Conservation (phyloP, 2,888 invertebrate species). For the Drosophila subsilvestris region DNA sequence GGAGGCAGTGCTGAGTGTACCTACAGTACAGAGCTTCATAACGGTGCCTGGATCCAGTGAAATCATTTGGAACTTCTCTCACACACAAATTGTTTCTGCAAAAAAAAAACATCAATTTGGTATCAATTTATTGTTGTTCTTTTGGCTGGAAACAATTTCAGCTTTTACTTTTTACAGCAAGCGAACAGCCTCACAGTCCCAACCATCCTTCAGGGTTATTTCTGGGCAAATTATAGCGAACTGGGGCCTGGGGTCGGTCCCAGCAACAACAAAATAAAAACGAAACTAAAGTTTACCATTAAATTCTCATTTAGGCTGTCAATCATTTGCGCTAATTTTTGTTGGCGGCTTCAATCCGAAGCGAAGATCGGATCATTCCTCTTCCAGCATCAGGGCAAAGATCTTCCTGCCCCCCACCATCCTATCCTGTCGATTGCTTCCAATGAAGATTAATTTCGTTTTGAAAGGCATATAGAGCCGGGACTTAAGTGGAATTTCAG, state of each 20-base stretch:
- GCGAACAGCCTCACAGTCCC: slow-evolving; percentile 10
- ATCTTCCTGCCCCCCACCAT: slow-evolving; percentile 20
- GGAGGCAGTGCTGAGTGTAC: too few relatives aligned
- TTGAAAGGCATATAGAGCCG: slow-evolving; percentile 57
- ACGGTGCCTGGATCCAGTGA: slow-evolving; percentile 6
- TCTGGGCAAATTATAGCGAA: slow-evolving; percentile 68
- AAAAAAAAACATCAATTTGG: slow-evolving; percentile 69
- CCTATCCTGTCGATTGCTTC: slow-evolving; percentile 79
- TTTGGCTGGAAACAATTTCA: slow-evolving; percentile 59
- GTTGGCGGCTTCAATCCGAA: slow-evolving; percentile 49
- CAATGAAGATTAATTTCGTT: slow-evolving; percentile 79
- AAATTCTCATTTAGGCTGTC: slow-evolving; percentile 83
- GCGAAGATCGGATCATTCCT: slow-evolving; percentile 5
- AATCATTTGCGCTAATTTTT: slow-evolving; percentile 82
- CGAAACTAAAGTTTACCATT: slow-evolving; percentile 77
- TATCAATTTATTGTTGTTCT: slow-evolving; percentile 65
- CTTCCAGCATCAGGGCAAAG: neutral
- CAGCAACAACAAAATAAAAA: slow-evolving; percentile 23
- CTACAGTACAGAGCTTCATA: neutral
- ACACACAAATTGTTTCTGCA: slow-evolving; percentile 39
- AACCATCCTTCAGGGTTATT: slow-evolving; percentile 46
- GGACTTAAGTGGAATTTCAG: slow-evolving; percentile 66
- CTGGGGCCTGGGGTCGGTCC: slow-evolving; percentile 2
- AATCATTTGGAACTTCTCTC: neutral
- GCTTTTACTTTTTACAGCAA: slow-evolving; percentile 71